Conservation (phyloP, 2,797 vertebrate genomes). For the Galaxias olidus region DNA sequence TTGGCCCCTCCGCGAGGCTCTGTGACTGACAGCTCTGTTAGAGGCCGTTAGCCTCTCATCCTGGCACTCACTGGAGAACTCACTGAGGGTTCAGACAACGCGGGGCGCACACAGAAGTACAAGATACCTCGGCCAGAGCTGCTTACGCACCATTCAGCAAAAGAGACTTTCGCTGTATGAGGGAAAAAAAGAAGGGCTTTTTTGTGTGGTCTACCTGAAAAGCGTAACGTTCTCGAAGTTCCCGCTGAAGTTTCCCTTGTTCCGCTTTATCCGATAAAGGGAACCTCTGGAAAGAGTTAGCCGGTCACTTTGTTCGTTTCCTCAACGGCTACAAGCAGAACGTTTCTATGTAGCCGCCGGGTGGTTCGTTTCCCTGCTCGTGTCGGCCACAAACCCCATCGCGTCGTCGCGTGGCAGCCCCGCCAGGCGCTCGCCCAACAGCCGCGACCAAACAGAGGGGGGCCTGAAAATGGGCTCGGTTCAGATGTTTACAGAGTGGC, state of each 20-base stretch:
- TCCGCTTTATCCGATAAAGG: background rate
- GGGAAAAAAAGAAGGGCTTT: no score
- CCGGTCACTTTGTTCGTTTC: slow-evolving; percentile 23
- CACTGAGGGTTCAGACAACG: slow-evolving; percentile 6
- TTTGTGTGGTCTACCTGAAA: no score
- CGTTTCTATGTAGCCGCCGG: slow-evolving; percentile 34
- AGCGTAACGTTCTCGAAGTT: no score
- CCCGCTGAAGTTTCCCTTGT: background rate
- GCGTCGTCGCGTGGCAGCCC: background rate
- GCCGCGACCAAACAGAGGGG: slow-evolving; percentile 33
- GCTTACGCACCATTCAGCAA: no score
- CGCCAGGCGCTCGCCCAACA: slow-evolving; percentile 30
- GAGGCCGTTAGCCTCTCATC: no score
- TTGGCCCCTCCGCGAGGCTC: background rate
- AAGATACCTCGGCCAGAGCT: no score
- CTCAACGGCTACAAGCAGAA: slow-evolving; percentile 33
- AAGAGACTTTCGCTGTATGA: no score
- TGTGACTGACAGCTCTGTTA: background rate
- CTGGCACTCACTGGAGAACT: no score
- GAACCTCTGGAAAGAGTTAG: slow-evolving; percentile 18
- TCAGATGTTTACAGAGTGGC: slow-evolving; percentile 67
- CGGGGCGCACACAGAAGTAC: background rate
- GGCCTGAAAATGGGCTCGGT: slow-evolving; percentile 63
- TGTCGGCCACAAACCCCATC: slow-evolving; percentile 3
- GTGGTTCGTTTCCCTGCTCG: slow-evolving; percentile 36